Conservation (phyloP, 1,140 invertebrate genomes). For the Cepaea nemoralis region DNA sequence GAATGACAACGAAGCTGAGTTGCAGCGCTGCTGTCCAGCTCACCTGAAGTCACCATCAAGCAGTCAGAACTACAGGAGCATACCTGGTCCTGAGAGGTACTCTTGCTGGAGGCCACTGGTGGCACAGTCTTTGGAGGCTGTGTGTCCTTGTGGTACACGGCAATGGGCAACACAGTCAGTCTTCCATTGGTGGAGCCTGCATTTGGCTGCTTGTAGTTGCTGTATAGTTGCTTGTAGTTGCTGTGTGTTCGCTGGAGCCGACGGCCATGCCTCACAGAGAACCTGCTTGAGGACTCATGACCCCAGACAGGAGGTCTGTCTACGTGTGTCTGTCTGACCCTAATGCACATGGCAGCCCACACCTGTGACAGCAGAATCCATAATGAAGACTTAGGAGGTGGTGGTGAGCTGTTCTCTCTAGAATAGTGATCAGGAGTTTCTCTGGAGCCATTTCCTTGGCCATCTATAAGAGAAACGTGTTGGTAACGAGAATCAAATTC, state of each 20-base stretch:
- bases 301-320: not conserved
- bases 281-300: not conserved
- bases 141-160: not conserved
- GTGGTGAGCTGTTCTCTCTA: not conserved
- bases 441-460: not conserved
- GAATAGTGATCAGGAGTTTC: not conserved
- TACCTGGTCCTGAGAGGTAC: not conserved
- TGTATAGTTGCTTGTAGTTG: not conserved
- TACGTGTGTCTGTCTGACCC: conserved; percentile 18
- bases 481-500: not conserved
- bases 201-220: not conserved
- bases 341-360: conserved; percentile 37
- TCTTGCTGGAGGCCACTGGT: not conserved
- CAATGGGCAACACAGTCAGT: not conserved
- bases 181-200: not conserved
- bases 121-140: not conserved
- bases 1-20: not conserved
- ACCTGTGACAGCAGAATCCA: conserved; percentile 40
- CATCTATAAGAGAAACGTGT: not conserved
- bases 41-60: not conserved
- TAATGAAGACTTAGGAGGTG: not conserved
- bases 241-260: not conserved
- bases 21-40: not conserved
- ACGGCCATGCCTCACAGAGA: not conserved
- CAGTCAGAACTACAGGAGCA: not conserved